Evolutionary conservation across 2,797 vertebrate species (phyloP), one percentile per base, ranked within the genome.

Genomic region (Hirundo rustica): DNA sequence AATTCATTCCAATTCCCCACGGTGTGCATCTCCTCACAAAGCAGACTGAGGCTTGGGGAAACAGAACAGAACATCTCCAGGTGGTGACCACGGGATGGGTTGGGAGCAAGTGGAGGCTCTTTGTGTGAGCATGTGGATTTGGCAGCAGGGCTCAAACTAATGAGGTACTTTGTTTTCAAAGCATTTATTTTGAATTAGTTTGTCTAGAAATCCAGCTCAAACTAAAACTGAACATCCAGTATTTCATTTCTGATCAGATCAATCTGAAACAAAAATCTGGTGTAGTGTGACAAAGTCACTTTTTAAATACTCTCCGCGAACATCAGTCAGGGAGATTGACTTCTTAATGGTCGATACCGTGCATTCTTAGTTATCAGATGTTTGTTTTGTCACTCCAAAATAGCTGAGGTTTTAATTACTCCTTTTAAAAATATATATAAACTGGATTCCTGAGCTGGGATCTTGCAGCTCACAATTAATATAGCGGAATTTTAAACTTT

Each of bases 61-160:
- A 12, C 9, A 51, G 61, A 80, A 4, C 11, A 60, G 60, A n/a
- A 80, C 20, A 50, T 34, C 3, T 50, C 25, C 20, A 12, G 30
- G 1, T 34, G 42, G 5, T 66, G 55, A 16, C 10, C 38, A 5
- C 10, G 20, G 66, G 25, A 26, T 68, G n/a, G 12, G n/a, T 51
- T 51, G 45, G 60, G 34, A 80, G 16, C 27, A 64, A 77, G 23
- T 61, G 0, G 0, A 34, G 13, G 15, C 13, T 85, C 8, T 74
- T 60, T 13, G 8, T 0, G 0, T 4, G 8, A 51, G 13, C 11
- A 17, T 4, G 8, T 42, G 12, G 38, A 13, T 64, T 11, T 21
- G 67, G 48, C 42, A 67, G 9, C 23, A 40, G 72, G 21, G n/a
- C 25, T 30, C 30, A 21, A 47, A 47, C 10, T 32, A 32, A 50